Percentiles rank a stretch among this genome's conserved stretches.
phyloP scores from a whole-genome alignment of 2,113 vertebrate genomes.

The Mus musculus region GRCm39 chr5:66108501-66109000 shows the following conservation, averaged over 20 bases:
- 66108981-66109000: neutral
- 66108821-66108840: neutral
- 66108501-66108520: no score
- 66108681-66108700: neutral
- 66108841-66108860: neutral
- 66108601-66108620: neutral
- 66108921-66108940: neutral
- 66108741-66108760: neutral
- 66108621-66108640: neutral
- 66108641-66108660: neutral
- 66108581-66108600: neutral
- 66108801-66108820: neutral
- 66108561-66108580: neutral
- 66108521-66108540: no score
- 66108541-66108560: no score
- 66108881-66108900: neutral
- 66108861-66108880: no score
- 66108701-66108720: neutral
- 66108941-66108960: neutral
- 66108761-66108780: neutral
- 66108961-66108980: neutral
- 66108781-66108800: neutral
- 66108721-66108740: neutral
- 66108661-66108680: neutral
- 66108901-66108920: no score